These are phyloP conservation scores for Archips xylosteana DNA, from an alignment of 2,888 invertebrate genomes.

Conservation along the genomic window DNA sequence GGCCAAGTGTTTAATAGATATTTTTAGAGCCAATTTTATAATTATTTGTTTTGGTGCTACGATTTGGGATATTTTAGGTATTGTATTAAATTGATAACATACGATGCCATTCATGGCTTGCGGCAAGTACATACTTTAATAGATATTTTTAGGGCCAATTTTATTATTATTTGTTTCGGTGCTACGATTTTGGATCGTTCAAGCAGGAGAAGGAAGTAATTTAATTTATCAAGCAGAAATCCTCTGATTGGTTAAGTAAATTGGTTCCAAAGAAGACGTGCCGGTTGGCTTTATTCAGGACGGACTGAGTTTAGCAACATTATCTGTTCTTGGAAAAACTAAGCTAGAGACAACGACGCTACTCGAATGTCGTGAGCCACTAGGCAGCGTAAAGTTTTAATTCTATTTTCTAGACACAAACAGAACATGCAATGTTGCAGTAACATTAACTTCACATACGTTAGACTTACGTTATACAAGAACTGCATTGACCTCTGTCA, in stretches of 20 bases:
- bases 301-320: not conserved
- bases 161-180: too few species aligned
- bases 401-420: constrained; percentile 38
- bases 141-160: too few species aligned
- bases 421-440: constrained; percentile 62
- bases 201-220: too few species aligned
- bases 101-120: too few species aligned
- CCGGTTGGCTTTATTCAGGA: not conserved
- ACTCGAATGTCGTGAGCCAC: not conserved
- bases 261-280: not conserved
- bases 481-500: constrained; percentile 62
- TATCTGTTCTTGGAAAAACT: not conserved
- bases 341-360: not conserved
- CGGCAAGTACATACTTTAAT: too few species aligned
- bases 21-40: too few species aligned
- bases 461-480: constrained; percentile 40
- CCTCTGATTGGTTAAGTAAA: not conserved
- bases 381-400: constrained; percentile 10
- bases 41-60: too few species aligned
- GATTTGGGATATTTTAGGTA: not conserved
- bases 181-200: too few species aligned
- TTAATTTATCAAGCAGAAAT: too few species aligned
- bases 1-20: too few species aligned
- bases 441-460: constrained; percentile 54
- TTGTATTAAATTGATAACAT: not conserved